Evolutionary conservation across 2,888 invertebrate species (phyloP).

Genomic region (Meteorus cinctellus): DNA sequence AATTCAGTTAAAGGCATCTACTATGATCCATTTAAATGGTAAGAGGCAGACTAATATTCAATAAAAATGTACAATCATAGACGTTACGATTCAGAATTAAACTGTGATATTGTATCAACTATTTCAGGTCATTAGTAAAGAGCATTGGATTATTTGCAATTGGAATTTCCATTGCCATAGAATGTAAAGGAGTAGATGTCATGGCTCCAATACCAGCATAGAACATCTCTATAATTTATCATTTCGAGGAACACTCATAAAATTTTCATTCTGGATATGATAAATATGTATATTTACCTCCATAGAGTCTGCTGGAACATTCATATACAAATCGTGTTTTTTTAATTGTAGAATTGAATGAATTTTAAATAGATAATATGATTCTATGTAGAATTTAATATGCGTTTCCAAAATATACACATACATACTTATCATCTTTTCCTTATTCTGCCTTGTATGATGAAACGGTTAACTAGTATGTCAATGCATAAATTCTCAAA

Average conservation of each 20-base stretch:
- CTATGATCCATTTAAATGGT: conserved; percentile 87
- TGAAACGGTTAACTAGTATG: too few relatives aligned
- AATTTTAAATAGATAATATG: too few relatives aligned
- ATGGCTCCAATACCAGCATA: conserved; percentile 76
- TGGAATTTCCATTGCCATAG: conserved; percentile 86
- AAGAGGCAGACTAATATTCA: conserved; percentile 63
- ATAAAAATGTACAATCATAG: conserved; percentile 16
- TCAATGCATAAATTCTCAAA: too few relatives aligned
- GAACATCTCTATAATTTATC: conserved; percentile 6
- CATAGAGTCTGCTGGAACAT: neutral
- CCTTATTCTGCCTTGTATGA: too few relatives aligned
- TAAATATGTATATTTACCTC: neutral
- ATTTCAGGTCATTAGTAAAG: conserved; percentile 85
- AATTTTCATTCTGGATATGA: conserved; percentile 4
- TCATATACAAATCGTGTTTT: neutral
- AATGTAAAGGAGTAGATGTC: conserved; percentile 84
- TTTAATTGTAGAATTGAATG: neutral
- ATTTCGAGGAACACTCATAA: neutral
- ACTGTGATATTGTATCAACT: conserved; percentile 50
- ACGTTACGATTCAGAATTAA: conserved; percentile 34
- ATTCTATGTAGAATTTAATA: too few relatives aligned
- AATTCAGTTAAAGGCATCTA: conserved; percentile 80
- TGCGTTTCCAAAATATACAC: too few relatives aligned
- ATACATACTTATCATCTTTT: too few relatives aligned
- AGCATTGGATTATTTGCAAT: conserved; percentile 85